These are phyloP conservation scores for Chrysoperla carnea DNA, from an alignment of 1,140 invertebrate genomes.

Conservation along the genomic window DNA sequence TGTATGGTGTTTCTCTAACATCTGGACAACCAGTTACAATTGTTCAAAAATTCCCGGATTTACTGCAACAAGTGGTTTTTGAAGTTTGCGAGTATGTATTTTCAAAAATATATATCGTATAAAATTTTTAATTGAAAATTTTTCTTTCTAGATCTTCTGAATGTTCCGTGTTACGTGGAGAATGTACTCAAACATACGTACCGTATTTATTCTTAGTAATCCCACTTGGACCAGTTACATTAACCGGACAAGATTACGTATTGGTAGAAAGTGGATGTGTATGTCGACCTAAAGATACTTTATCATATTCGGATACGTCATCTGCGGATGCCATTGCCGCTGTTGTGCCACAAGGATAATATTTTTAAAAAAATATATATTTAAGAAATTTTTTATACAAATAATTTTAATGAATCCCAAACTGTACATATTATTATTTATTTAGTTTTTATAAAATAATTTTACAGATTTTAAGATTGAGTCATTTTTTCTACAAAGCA, in stretches of 20 bases:
- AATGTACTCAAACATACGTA: constrained; percentile 82
- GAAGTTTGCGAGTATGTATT: constrained; percentile 47
- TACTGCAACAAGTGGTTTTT: constrained; percentile 85
- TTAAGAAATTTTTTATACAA: not conserved
- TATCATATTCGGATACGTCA: constrained; percentile 25
- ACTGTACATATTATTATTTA: not conserved
- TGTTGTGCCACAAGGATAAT: not conserved
- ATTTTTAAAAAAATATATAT: not conserved
- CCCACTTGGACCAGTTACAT: constrained; percentile 72
- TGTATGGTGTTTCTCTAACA: constrained; percentile 82
- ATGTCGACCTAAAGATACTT: constrained; percentile 65
- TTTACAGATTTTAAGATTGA: constrained; percentile 1
- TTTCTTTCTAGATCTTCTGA: constrained; percentile 51
- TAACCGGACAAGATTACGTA: constrained; percentile 83
- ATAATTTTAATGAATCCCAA: not conserved
- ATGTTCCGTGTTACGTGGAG: constrained; percentile 72
- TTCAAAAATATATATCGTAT: too few species aligned
- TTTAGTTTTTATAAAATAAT: constrained; percentile 12
- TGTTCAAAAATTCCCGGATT: constrained; percentile 84
- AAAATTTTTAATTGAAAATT: not conserved
- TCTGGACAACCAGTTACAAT: constrained; percentile 84
- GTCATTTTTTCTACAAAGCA: too few species aligned
- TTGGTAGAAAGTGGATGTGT: constrained; percentile 83
- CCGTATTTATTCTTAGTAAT: constrained; percentile 82
- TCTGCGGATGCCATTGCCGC: constrained; percentile 14